A percentile compares a stretch with the other conserved stretches of the same genome.
Conservation (phyloP, 2,113 vertebrate genomes). For the Mungos mungo region DNA sequence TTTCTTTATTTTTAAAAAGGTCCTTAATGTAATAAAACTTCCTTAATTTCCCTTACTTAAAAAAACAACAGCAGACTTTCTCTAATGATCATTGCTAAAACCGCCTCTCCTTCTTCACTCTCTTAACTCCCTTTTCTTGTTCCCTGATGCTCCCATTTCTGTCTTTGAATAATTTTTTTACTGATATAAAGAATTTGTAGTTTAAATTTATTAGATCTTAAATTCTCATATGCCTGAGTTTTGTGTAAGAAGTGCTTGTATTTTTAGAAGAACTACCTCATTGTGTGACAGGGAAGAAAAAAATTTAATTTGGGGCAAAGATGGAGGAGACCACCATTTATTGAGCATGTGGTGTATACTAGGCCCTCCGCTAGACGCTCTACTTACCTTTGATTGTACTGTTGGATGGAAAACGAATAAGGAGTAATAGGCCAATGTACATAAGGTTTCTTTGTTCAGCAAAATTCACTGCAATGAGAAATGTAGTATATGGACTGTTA, state of each 20-base stretch:
- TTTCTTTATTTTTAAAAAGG: constrained; percentile 17
- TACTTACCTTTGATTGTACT: not conserved
- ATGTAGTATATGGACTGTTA: not conserved
- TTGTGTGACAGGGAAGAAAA: not conserved
- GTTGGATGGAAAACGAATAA: not conserved
- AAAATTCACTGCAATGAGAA: not conserved
- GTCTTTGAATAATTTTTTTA: constrained; percentile 8
- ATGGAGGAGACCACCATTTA: not conserved
- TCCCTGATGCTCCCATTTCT: not conserved
- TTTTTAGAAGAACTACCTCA: not conserved
- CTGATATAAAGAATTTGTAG: not conserved
- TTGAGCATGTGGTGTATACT: not conserved
- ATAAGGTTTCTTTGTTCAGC: not conserved
- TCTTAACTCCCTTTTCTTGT: not conserved
- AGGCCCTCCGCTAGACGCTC: not conserved
- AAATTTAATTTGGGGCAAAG: not conserved
- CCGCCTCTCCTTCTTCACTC: not conserved
- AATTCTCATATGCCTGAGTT: not conserved
- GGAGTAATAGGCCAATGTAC: not conserved
- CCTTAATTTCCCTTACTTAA: not conserved
- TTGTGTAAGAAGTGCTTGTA: not conserved
- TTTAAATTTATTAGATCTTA: not conserved
- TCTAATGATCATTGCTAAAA: not conserved
- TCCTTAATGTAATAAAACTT: not conserved
- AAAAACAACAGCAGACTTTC: not conserved